Evolutionary conservation across 1,140 invertebrate genomes (phyloP), one percentile per base, ranked within the genome.

Genomic region (Maconellicoccus hirsutus): DNA sequence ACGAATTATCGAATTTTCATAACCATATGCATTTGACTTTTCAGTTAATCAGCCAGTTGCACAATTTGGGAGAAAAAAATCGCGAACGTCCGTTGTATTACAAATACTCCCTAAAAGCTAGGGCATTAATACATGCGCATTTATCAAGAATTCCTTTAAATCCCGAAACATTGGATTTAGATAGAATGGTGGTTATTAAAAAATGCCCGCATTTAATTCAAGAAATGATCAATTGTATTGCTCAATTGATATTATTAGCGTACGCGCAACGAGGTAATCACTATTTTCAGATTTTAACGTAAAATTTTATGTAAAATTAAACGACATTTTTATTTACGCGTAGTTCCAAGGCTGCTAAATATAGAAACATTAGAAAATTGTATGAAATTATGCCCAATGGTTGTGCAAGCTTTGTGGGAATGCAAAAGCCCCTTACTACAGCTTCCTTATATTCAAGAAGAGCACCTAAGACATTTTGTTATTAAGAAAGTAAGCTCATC

Each of bases 361-460:
- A 89, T 99, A 73, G 93, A 96, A 77, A 98, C 96, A 1, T 89
- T 99, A 72, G 97, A 99, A 81, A 96, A 96, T 79, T 91, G 92
- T 75, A 98, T 99, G 93, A 98, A 96, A 81, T 79, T 98, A 27
- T 90, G 89, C 74, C 93, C 95, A 69, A 96, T 98, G 92, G 87
- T 98, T 63, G 92, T 98, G 0, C 98, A 99, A 84, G 97, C 86
- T 0, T 82, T 98, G 59, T 98, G 94, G 92, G 93, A 97, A 75
- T 89, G 86, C 77, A 94, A 95, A 79, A 96, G 90, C 74, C 91
- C 94, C 1, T 79, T 99, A 12, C 82, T 98, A 7, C 97, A 99
- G 82, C 81, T 99, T 71, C 98, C 98, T 52, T 93, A 99, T 79
- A 87, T 99, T 63, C 90, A 86, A 25, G 95, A 98, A 77, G 94